Percentiles rank a stretch among this genome's conserved stretches.
Evolutionary conservation across 35 echinoderm and acorn worm genomes (phyloP).

Genomic region (Nesometra sesokonis): DNA sequence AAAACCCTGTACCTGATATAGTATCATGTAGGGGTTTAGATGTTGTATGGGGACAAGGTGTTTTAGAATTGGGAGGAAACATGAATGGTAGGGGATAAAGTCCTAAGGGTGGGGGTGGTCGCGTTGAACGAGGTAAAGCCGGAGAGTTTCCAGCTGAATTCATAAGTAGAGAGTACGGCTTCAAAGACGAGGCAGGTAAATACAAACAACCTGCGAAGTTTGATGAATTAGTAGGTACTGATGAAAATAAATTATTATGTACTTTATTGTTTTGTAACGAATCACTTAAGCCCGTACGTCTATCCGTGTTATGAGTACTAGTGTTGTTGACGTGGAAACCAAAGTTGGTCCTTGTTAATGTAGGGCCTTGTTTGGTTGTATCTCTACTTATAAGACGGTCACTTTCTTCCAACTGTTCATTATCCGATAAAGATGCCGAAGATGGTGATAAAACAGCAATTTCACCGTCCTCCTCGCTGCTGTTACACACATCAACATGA

Average conservation of each 20-base stretch:
- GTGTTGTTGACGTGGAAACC: neutral
- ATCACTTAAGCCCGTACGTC: neutral
- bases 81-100: neutral
- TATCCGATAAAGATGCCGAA: neutral
- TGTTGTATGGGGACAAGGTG: neutral
- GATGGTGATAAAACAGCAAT: neutral
- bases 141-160: neutral
- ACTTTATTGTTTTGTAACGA: neutral
- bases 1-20: neutral
- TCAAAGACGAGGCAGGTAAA: neutral
- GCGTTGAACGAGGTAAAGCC: neutral
- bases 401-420: neutral
- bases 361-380: neutral
- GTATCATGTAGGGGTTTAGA: neutral
- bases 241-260: neutral
- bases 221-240: neutral
- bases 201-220: neutral
- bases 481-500: neutral
- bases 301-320: neutral
- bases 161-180: neutral
- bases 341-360: neutral
- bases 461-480: neutral
- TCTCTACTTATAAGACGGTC: neutral
- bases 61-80: neutral
- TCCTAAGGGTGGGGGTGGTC: neutral